Evolutionary conservation across 2,888 invertebrate species (phyloP).

Genomic region (Chloromyia formosa): DNA sequence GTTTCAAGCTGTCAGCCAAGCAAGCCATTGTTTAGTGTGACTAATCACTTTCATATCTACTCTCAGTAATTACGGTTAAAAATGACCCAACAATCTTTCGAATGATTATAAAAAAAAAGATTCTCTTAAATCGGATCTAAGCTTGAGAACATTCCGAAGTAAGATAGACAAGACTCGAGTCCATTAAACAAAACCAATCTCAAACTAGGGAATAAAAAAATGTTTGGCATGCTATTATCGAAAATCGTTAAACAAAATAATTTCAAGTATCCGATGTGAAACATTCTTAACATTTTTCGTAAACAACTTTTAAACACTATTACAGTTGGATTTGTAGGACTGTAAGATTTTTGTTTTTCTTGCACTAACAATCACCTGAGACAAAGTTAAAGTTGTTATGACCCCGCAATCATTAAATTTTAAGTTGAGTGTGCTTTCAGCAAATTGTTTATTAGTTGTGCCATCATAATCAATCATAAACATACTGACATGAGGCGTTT

Average conservation of each 20-base stretch:
- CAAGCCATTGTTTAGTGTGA: neutral
- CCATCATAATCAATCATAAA: slow-evolving; percentile 43
- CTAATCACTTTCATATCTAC: neutral
- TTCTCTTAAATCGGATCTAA: neutral
- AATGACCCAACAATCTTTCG: neutral
- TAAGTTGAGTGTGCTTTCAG: slow-evolving; percentile 32
- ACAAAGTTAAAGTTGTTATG: slow-evolving; percentile 18
- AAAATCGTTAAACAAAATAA: slow-evolving; percentile 24
- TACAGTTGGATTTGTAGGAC: slow-evolving; percentile 16
- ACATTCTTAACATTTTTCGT: slow-evolving; percentile 27
- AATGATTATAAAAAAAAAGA: neutral
- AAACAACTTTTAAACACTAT: slow-evolving; percentile 16
- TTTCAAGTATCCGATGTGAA: neutral
- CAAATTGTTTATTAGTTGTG: slow-evolving; percentile 37
- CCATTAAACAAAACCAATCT: neutral
- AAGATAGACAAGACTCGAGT: neutral
- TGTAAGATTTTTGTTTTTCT: slow-evolving; percentile 19
- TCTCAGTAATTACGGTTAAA: neutral
- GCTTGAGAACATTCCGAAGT: neutral
- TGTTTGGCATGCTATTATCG: slow-evolving; percentile 4
- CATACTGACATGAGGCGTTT: slow-evolving; percentile 25
- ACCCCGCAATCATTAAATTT: slow-evolving; percentile 28
- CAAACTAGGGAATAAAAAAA: neutral
- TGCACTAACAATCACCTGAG: slow-evolving; percentile 2
- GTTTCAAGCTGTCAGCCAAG: too few species aligned